Percentiles rank a stretch among this genome's conserved stretches.
phyloP scores from a whole-genome alignment of 2,888 invertebrate genomes.

The Agrilus cyanescens region DNA sequence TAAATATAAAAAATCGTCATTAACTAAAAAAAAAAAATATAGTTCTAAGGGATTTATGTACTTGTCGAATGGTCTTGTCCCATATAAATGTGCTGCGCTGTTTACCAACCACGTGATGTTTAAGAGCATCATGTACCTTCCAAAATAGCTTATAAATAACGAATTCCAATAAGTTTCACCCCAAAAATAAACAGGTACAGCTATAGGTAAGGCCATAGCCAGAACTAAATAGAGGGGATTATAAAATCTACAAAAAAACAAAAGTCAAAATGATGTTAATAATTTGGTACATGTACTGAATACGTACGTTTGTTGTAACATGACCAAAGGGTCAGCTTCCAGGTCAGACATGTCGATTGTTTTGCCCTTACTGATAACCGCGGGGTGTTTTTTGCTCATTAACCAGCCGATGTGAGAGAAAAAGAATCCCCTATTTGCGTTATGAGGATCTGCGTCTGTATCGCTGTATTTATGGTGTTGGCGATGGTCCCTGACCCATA shows the following conservation, averaged over 20 bases:
- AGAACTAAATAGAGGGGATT: slow-evolving; percentile 44
- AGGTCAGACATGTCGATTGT: slow-evolving; percentile 68
- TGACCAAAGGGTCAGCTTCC: slow-evolving; percentile 55
- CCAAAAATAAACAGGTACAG: slow-evolving; percentile 57
- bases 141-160: slow-evolving; percentile 47
- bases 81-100: slow-evolving; percentile 69
- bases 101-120: slow-evolving; percentile 76
- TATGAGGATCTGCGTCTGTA: slow-evolving; percentile 70
- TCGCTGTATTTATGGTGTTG: slow-evolving; percentile 70
- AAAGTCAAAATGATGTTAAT: neutral
- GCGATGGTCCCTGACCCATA: slow-evolving; percentile 72
- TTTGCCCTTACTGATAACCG: slow-evolving; percentile 52
- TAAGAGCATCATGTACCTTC: slow-evolving; percentile 50
- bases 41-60: slow-evolving; percentile 21
- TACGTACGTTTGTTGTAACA: slow-evolving; percentile 62
- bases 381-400: slow-evolving; percentile 65
- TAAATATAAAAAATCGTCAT: slow-evolving; percentile 23
- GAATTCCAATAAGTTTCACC: slow-evolving; percentile 50
- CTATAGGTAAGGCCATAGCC: slow-evolving; percentile 49
- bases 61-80: slow-evolving; percentile 66
- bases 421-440: slow-evolving; percentile 71
- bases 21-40: neutral
- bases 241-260: slow-evolving; percentile 49
- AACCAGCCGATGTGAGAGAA: slow-evolving; percentile 84
- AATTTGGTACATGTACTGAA: neutral